A percentile compares a stretch with the other conserved stretches of the same genome.
phyloP scores from a whole-genome alignment of 53 echinoderm and acorn worm genomes.

The Luidia sarsii region DNA sequence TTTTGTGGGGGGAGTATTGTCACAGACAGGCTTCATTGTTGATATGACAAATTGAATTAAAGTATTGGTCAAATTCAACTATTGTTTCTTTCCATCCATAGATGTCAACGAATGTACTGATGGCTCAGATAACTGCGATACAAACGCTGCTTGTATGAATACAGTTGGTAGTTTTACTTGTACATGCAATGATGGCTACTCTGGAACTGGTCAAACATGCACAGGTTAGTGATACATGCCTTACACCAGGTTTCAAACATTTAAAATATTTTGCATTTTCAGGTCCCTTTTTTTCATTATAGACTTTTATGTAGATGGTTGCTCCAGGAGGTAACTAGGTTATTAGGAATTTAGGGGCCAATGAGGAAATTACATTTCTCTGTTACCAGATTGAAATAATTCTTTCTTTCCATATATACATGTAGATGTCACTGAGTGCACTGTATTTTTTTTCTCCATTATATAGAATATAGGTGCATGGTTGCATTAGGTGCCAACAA shows the following conservation, averaged over 20 bases:
- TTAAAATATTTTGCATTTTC: too few species aligned
- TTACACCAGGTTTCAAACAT: not conserved
- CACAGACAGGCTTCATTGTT: too few species aligned
- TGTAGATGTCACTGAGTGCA: not conserved
- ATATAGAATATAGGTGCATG: too few species aligned
- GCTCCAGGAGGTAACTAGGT: too few species aligned
- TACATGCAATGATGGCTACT: conserved; percentile 18
- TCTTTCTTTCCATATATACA: not conserved
- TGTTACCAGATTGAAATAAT: not conserved
- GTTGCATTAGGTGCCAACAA: too few species aligned
- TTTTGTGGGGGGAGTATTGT: too few species aligned
- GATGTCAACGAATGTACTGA: not conserved
- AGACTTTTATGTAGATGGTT: too few species aligned
- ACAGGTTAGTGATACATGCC: not conserved
- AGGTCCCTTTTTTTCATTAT: too few species aligned
- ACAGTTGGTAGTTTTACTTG: not conserved
- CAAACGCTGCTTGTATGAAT: not conserved
- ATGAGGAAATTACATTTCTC: not conserved
- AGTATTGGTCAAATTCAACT: too few species aligned
- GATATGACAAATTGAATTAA: too few species aligned
- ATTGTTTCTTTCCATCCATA: too few species aligned
- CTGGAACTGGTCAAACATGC: not conserved
- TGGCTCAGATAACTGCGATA: not conserved
- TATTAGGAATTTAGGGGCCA: not conserved
- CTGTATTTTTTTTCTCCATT: too few species aligned